Conservation (phyloP, 2,888 invertebrate genomes). For the Listrodromus nycthemerus region DNA sequence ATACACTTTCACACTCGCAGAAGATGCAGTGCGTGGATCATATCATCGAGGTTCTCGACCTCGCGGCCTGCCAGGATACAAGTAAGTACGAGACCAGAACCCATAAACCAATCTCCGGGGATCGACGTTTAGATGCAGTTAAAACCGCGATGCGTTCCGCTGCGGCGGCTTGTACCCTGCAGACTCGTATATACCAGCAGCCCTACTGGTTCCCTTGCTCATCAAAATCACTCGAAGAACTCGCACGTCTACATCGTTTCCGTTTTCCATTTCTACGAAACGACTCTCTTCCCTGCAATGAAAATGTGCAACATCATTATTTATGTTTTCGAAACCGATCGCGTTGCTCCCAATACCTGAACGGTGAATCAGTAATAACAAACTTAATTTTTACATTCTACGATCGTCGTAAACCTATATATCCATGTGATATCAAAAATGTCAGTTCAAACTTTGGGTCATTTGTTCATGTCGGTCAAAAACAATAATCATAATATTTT, state of each 20-base stretch:
- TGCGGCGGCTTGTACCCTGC: slow-evolving; percentile 32
- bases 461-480: not conserved
- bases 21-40: slow-evolving; percentile 92
- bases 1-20: slow-evolving; percentile 89
- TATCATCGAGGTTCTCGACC: slow-evolving; percentile 91
- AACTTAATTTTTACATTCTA: not conserved
- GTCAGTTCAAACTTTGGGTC: not conserved
- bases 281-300: not conserved
- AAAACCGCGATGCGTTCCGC: slow-evolving; percentile 44
- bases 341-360: not conserved
- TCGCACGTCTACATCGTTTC: slow-evolving; percentile 44
- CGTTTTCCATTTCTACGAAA: slow-evolving; percentile 25
- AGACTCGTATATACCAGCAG: slow-evolving; percentile 11
- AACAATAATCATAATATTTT: not conserved
- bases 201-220: slow-evolving; percentile 2
- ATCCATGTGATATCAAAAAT: not conserved
- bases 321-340: slow-evolving; percentile 18
- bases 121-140: slow-evolving; percentile 68
- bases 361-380: not conserved
- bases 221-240: slow-evolving; percentile 39
- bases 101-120: slow-evolving; percentile 68
- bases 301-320: slow-evolving; percentile 2
- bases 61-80: slow-evolving; percentile 91
- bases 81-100: slow-evolving; percentile 84
- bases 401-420: not conserved